Conservation (phyloP, 2,797 vertebrate species). For the Sitta carolinensis region DNA sequence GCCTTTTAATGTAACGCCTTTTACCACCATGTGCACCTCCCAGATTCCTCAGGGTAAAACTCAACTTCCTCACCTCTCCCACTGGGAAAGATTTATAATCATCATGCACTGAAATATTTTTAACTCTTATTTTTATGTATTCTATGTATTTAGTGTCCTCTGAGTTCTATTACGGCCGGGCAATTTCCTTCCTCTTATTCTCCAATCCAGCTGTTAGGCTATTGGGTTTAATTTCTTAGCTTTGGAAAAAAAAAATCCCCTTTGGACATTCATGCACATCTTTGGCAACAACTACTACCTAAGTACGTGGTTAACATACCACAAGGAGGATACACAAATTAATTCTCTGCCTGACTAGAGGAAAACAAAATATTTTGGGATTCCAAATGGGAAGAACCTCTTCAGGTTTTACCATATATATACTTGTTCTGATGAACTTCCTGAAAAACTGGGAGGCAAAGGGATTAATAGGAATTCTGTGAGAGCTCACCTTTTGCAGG, state of each 20-base stretch:
- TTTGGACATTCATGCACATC: not conserved
- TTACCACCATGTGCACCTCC: not conserved
- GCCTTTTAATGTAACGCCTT: not conserved
- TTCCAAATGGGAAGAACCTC: not conserved
- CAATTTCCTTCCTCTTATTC: not conserved
- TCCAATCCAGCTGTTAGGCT: not conserved
- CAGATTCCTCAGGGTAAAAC: conserved; percentile 17
- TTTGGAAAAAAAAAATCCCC: not conserved
- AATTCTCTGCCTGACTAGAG: not conserved
- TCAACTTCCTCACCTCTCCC: conserved; percentile 17
- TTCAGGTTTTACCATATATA: not conserved
- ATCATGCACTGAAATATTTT: not conserved
- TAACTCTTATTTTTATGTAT: not conserved
- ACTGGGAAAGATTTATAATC: not conserved
- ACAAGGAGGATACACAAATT: not conserved
- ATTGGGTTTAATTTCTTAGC: not conserved
- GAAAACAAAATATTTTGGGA: conserved; percentile 14
- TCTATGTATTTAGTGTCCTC: not conserved
- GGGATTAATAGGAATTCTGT: not conserved
- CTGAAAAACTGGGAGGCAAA: not conserved
- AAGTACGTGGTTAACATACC: not conserved
- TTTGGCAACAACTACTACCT: not conserved
- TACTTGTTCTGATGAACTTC: not conserved
- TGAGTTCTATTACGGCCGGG: not conserved
- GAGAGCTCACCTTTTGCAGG: not conserved